Conservation (phyloP, 1,140 invertebrate species). For the Nephila pilipes region DNA sequence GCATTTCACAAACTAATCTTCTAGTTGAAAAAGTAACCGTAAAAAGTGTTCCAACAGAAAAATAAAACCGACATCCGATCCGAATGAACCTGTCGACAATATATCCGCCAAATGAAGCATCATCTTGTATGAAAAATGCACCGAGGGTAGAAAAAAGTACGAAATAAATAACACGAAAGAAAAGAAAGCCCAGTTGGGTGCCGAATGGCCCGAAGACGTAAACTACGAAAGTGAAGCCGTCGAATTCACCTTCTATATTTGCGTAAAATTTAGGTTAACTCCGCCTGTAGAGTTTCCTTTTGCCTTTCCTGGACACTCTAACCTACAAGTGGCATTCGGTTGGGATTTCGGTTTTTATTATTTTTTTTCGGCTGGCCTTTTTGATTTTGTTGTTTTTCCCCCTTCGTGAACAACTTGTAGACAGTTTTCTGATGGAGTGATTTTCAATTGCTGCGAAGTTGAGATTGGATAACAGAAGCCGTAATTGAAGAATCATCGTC, state of each 20-base stretch:
- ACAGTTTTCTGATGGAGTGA: conserved; percentile 1
- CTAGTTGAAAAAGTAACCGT: background rate
- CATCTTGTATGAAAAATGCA: conserved; percentile 14
- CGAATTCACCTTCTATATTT: conserved; percentile 53
- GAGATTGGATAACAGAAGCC: background rate
- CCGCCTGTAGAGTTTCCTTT: conserved; percentile 59
- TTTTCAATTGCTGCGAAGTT: background rate
- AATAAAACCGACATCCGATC: conserved; percentile 1
- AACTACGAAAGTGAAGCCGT: conserved; percentile 42
- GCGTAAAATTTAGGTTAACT: conserved; percentile 70
- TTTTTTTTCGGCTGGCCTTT: background rate
- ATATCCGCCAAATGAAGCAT: background rate
- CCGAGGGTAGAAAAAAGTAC: background rate
- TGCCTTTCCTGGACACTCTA: conserved; percentile 58
- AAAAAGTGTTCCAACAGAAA: background rate
- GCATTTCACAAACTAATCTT: background rate
- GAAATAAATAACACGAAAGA: background rate
- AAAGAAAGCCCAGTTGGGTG: conserved; percentile 46
- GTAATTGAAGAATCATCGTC: background rate
- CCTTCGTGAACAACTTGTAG: background rate
- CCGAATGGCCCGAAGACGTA: conserved; percentile 44
- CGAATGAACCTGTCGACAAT: conserved; percentile 12
- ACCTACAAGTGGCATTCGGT: conserved; percentile 18
- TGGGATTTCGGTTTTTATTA: background rate
- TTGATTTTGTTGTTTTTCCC: background rate